phyloP scores from a whole-genome alignment of 2,113 vertebrate species.

The Glareola pratincola region DNA sequence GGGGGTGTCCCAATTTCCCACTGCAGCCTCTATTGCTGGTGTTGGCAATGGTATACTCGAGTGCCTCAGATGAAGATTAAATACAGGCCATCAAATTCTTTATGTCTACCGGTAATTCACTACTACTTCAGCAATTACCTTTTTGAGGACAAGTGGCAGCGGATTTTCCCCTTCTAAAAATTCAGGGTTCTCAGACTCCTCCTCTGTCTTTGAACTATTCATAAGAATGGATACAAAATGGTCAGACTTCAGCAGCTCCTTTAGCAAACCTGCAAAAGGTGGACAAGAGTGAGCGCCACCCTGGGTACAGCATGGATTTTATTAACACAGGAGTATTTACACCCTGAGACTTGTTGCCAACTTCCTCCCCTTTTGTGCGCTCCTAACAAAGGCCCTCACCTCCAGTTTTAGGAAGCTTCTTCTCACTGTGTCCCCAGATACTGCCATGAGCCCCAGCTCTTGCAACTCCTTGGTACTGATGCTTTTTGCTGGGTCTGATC shows the following conservation, averaged over 20 bases:
- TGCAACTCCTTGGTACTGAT: background rate
- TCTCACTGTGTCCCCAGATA: background rate
- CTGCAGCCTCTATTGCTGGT: background rate
- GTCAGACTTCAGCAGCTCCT: slow-evolving; percentile 82
- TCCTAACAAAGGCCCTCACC: background rate
- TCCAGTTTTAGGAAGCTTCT: background rate
- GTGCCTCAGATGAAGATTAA: background rate
- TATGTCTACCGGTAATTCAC: background rate
- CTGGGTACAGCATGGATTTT: background rate
- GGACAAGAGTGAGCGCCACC: background rate
- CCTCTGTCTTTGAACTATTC: slow-evolving; percentile 68
- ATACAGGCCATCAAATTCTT: background rate
- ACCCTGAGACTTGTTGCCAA: background rate
- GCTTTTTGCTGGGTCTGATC: background rate
- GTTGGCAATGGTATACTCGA: background rate
- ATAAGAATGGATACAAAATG: slow-evolving; percentile 87
- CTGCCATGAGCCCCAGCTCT: background rate
- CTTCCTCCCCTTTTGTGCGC: background rate
- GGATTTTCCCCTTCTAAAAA: slow-evolving; percentile 66
- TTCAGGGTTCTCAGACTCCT: slow-evolving; percentile 39
- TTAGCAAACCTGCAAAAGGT: slow-evolving; percentile 80
- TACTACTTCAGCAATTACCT: slow-evolving; percentile 73
- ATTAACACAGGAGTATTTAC: background rate
- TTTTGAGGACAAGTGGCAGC: slow-evolving; percentile 90
- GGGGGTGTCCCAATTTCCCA: background rate